A percentile compares a stretch with the other conserved stretches of the same genome.
phyloP scores from a whole-genome alignment of 2,113 vertebrate species.

The Pandion haliaetus region DNA sequence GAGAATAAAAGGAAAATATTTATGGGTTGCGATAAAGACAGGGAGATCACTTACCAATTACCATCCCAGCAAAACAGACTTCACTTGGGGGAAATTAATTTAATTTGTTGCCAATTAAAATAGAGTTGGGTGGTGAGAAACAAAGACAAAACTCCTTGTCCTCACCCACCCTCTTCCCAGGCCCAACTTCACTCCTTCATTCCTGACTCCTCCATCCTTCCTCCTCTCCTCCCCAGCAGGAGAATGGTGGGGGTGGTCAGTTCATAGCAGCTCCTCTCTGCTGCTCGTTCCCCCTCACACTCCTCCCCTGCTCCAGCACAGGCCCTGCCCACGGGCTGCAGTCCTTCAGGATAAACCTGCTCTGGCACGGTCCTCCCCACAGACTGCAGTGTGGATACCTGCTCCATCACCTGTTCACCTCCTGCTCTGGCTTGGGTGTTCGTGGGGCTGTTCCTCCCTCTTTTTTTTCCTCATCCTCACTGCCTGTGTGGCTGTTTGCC shows the following conservation, averaged over 20 bases:
- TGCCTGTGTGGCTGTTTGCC: accelerated
- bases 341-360: neutral
- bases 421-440: accelerated
- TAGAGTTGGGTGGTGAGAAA: neutral
- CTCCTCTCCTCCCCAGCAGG: neutral
- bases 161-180: neutral
- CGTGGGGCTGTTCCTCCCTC: accelerated
- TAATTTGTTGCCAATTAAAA: neutral
- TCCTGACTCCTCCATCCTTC: too few species aligned
- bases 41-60: neutral
- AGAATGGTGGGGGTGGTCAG: neutral
- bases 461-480: neutral
- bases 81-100: neutral
- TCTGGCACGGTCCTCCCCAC: neutral
- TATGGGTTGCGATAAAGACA: neutral
- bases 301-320: accelerated
- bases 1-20: neutral
- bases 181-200: neutral
- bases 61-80: neutral
- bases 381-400: accelerated
- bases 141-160: neutral
- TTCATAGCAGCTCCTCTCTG: neutral
- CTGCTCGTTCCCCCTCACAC: neutral
- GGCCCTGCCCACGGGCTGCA: neutral
- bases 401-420: accelerated